Percentiles rank a stretch among this genome's conserved stretches.
phyloP scores from a whole-genome alignment of 2,113 vertebrate species.

The Halichoerus grypus region DNA sequence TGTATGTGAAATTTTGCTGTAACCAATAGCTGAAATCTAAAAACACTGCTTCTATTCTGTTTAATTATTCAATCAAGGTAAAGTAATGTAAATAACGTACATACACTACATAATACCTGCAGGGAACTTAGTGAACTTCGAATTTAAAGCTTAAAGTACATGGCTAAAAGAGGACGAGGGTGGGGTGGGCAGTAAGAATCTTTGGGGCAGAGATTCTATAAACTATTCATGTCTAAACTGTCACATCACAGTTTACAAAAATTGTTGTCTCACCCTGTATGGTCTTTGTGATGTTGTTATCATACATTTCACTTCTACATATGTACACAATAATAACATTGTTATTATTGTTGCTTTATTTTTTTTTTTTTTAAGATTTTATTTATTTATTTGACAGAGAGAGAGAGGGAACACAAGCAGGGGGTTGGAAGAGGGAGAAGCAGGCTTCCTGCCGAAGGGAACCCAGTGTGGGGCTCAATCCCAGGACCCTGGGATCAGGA shows the following conservation, averaged over 20 bases:
- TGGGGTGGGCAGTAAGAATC: not conserved
- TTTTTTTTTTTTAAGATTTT: too few relatives aligned
- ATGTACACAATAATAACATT: not conserved
- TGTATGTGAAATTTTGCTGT: conserved; percentile 2
- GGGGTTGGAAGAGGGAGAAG: too few relatives aligned
- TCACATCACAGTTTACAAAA: not conserved
- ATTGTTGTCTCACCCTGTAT: not conserved
- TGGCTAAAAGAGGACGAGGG: not conserved
- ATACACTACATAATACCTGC: not conserved
- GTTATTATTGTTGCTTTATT: not conserved
- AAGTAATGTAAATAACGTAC: not conserved
- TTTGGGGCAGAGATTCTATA: not conserved
- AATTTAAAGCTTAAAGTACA: conserved; percentile 3
- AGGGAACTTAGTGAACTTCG: not conserved
- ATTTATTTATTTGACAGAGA: too few relatives aligned
- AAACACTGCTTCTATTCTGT: not conserved
- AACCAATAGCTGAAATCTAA: conserved; percentile 23
- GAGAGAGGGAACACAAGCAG: too few relatives aligned
- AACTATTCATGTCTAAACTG: not conserved
- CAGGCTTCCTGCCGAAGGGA: too few relatives aligned
- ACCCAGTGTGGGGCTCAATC: too few relatives aligned
- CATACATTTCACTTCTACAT: not conserved
- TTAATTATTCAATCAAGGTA: not conserved
- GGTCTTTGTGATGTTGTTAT: not conserved
- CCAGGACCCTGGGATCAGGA: too few relatives aligned